Base-by-base conservation (phyloP, 92 coral and sea anemone species). In the Umimayanthus kanabou region DNA sequence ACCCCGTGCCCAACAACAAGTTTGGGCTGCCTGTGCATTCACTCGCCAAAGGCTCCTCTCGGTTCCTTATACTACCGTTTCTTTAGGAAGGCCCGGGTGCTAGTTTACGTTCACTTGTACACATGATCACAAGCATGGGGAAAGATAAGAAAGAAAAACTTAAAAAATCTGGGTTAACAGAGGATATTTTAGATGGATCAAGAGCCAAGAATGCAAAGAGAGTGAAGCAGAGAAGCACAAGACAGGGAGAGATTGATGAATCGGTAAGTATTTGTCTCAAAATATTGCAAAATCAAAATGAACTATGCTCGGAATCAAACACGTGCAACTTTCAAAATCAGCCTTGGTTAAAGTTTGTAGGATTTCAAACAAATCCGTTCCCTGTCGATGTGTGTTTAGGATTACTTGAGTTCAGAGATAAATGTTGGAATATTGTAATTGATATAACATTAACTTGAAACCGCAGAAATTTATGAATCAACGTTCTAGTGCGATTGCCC, bases 221-320 rank as follows among this genome's bases (percentile, higher is more conserved):
- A 82, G 85, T 82, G 20, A 93, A 92, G 73, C 96, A 95, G 77
- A 92, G 96, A 30, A 92, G 84, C 69, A 92, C 88, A 78, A 91
- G 98, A 72, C 98, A 95, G 84, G 98, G 98, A 26, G 99, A 96
- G 49, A 80, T 88, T 16, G 98, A 93, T 7, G 99, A 96, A 50
- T 64, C 88, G 93, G 99, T 96, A 20, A 81, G 91, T 50, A 67
- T 82, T 14, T 9, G 22, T 43, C 77, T 15, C 20, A 14, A 28
- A 8, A 53, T 53, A 13, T 13, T 53, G 18, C 20, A 25, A n/a
- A 79, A 33, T 28, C 50, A 7, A 47, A 47, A 47, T 47, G 50
- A 13, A 16, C 42, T 25, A 7, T n/a, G 29, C 80, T 42, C 7
- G 29, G 22, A 49, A 79, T 18, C 80, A 7, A 23, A 79, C 82